These are phyloP conservation scores for Eulemur albifrons DNA, from an alignment of 2,797 vertebrate species.

Conservation along the genomic window DNA sequence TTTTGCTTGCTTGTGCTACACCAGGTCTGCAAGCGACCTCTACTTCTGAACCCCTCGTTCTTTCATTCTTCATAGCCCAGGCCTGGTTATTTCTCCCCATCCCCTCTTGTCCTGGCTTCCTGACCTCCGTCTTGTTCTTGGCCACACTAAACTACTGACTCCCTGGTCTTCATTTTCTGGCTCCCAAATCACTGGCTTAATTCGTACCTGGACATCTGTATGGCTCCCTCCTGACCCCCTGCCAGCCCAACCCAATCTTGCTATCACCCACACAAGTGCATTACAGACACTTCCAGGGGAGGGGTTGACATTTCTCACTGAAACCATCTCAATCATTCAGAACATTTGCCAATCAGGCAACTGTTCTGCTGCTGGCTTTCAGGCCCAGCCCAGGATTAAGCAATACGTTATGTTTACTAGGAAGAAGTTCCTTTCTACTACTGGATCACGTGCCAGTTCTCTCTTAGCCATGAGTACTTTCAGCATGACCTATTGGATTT, in stretches of 20 bases:
- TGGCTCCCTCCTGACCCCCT: conserved; percentile 9
- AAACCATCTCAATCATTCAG: background rate
- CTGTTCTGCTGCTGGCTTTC: background rate
- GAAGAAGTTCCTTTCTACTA: background rate
- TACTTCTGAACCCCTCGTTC: background rate
- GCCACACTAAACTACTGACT: background rate
- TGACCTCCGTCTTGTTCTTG: conserved; percentile 41
- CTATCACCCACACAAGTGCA: conserved; percentile 16
- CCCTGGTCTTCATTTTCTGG: background rate
- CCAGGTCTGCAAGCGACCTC: background rate
- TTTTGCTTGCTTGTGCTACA: background rate
- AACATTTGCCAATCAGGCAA: background rate
- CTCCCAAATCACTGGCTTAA: conserved; percentile 30
- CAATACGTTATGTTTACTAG: conserved; percentile 9
- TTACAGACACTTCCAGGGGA: background rate
- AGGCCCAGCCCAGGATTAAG: conserved; percentile 33
- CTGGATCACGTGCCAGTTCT: background rate
- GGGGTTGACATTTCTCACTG: conserved; percentile 19
- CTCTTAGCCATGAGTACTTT: conserved; percentile 3
- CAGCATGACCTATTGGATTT: background rate
- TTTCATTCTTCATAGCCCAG: background rate
- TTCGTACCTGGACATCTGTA: conserved; percentile 20
- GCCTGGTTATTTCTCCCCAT: background rate
- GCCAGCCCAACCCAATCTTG: background rate
- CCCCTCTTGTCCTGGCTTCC: background rate